Conservation (phyloP, 2,888 invertebrate genomes). For the Macrophya alboannulata region DNA sequence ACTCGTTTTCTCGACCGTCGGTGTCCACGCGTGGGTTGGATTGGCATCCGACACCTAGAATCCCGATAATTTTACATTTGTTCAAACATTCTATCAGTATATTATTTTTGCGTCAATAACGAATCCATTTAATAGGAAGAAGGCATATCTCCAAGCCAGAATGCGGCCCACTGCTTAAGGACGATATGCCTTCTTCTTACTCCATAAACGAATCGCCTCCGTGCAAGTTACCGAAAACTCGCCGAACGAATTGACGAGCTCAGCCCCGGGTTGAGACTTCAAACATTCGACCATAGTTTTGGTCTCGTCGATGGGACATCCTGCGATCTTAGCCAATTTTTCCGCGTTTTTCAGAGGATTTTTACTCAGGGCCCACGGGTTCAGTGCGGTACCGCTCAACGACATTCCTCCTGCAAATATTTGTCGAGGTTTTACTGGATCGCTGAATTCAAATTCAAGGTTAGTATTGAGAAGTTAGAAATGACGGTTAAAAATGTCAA, state of each 20-base stretch:
- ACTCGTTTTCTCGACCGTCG: constrained; percentile 84
- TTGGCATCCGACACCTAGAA: constrained; percentile 66
- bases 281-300: constrained; percentile 84
- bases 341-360: constrained; percentile 83
- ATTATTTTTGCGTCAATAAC: no score
- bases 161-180: no score
- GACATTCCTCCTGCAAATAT: constrained; percentile 82
- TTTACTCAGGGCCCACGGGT: constrained; percentile 81
- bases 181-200: neutral
- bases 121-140: no score
- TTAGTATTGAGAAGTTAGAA: no score
- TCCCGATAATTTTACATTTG: constrained; percentile 56
- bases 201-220: neutral
- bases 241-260: constrained; percentile 82
- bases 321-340: constrained; percentile 82
- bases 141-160: no score
- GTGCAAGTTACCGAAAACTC: constrained; percentile 80
- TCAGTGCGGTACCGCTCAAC: constrained; percentile 86
- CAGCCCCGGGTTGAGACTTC: constrained; percentile 82
- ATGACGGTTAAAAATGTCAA: neutral
- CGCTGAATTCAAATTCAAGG: no score
- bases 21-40: constrained; percentile 81
- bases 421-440: neutral
- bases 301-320: constrained; percentile 82
- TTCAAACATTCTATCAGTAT: constrained; percentile 69